Conservation (phyloP, 2,797 vertebrate species). For the Rhinichthys osculus region DNA sequence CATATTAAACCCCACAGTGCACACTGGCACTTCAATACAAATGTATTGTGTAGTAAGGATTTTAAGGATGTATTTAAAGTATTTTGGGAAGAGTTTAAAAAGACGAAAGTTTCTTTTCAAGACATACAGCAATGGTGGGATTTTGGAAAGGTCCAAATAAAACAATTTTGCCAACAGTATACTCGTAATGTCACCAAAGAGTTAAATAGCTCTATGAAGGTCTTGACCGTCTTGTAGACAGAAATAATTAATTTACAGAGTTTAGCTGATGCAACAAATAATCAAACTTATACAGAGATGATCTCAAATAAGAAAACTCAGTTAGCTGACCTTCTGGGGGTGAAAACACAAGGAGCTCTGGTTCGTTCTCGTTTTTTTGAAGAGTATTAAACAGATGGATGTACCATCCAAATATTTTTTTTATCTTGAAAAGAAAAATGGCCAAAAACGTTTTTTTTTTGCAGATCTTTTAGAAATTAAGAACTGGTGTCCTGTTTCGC, state of each 20-base stretch:
- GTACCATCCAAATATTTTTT: background rate
- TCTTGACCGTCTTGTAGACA: too few relatives aligned
- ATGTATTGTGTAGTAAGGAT: background rate
- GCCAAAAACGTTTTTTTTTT: background rate
- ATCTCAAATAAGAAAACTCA: background rate
- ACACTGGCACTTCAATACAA: background rate
- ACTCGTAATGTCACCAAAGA: background rate
- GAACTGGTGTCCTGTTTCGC: background rate
- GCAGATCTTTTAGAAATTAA: background rate
- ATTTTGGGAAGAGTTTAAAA: background rate
- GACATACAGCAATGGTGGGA: background rate
- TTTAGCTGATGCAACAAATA: background rate
- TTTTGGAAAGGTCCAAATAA: background rate
- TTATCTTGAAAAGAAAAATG: background rate
- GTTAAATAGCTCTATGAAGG: background rate
- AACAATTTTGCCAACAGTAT: background rate
- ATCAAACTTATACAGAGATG: background rate
- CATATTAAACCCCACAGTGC: background rate
- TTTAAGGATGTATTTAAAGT: background rate
- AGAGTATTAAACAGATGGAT: background rate
- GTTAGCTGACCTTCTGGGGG: too few relatives aligned
- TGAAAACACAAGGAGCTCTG: background rate
- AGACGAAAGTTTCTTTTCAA: background rate
- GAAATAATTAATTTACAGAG: background rate
- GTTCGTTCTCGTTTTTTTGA: background rate